Conservation (phyloP, 2,888 invertebrate species). For the Protodeltote pygarga region DNA sequence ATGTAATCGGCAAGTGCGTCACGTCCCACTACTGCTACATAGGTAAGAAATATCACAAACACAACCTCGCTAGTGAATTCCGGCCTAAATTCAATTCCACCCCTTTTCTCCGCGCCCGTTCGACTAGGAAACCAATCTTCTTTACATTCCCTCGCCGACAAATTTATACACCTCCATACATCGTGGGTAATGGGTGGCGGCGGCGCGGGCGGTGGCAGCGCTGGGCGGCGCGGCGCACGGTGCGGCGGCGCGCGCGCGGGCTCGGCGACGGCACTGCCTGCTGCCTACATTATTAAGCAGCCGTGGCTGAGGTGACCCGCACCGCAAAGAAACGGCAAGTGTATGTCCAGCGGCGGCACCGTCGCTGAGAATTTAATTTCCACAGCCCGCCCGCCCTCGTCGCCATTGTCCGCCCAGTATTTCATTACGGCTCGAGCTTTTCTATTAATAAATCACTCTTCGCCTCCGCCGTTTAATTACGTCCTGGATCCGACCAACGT, state of each 20-base stretch:
- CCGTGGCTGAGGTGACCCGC: slow-evolving; percentile 61
- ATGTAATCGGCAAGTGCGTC: slow-evolving; percentile 72
- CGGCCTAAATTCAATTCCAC: slow-evolving; percentile 85
- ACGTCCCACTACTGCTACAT: slow-evolving; percentile 67
- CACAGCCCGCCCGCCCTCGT: slow-evolving; percentile 77
- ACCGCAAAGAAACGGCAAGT: slow-evolving; percentile 77
- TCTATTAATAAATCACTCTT: slow-evolving; percentile 88
- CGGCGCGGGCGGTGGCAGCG: slow-evolving; percentile 43
- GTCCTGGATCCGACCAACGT: slow-evolving; percentile 83
- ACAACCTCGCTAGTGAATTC: slow-evolving; percentile 75
- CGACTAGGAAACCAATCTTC: slow-evolving; percentile 83
- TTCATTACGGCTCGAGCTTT: slow-evolving; percentile 86
- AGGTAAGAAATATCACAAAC: slow-evolving; percentile 80
- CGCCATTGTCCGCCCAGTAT: slow-evolving; percentile 86
- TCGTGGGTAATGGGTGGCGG: slow-evolving; percentile 65
- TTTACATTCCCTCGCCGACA: slow-evolving; percentile 85
- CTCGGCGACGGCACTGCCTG: slow-evolving; percentile 48
- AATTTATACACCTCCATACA: slow-evolving; percentile 84
- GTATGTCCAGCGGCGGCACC: slow-evolving; percentile 66
- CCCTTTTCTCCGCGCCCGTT: slow-evolving; percentile 76
- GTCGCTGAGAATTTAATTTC: slow-evolving; percentile 85
- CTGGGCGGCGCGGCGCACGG: slow-evolving; percentile 35
- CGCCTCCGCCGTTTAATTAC: slow-evolving; percentile 86
- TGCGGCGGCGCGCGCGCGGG: slow-evolving; percentile 37
- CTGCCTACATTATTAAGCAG: slow-evolving; percentile 76